phyloP scores from a whole-genome alignment of 2,888 invertebrate species.

The Psylliodes chrysocephalus region DNA sequence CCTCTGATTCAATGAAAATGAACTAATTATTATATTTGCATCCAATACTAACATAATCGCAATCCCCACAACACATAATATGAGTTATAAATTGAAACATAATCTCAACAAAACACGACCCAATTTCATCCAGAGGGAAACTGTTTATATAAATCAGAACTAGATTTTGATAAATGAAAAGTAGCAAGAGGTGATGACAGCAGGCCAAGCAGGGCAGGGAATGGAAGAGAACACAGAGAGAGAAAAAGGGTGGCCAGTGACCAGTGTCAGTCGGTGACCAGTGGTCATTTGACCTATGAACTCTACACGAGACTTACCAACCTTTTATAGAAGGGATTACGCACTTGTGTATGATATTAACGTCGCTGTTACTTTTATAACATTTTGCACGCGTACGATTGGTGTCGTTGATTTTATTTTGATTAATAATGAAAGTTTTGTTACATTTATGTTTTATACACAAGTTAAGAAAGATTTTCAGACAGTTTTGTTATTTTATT shows the following conservation, averaged over 20 bases:
- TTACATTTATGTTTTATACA: too few relatives aligned
- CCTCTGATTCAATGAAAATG: too few relatives aligned
- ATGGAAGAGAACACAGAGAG: slow-evolving; percentile 27
- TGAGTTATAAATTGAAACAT: slow-evolving; percentile 10
- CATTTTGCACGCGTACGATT: slow-evolving; percentile 33
- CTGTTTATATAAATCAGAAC: slow-evolving; percentile 30
- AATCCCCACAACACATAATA: too few relatives aligned
- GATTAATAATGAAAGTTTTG: too few relatives aligned
- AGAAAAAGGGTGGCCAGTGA: slow-evolving; percentile 38
- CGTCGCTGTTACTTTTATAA: slow-evolving; percentile 35
- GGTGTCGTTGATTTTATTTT: too few relatives aligned
- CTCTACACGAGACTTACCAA: slow-evolving; percentile 56
- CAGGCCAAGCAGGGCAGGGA: slow-evolving; percentile 7
- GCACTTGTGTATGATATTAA: slow-evolving; percentile 42
- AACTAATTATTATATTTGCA: too few relatives aligned
- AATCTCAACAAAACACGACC: slow-evolving; percentile 23
- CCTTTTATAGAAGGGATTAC: slow-evolving; percentile 59
- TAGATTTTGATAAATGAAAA: slow-evolving; percentile 38
- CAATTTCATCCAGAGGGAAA: slow-evolving; percentile 25
- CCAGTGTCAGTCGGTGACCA: slow-evolving; percentile 48
- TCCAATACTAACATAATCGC: too few relatives aligned
- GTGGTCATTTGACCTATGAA: slow-evolving; percentile 59
- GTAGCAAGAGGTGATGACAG: slow-evolving; percentile 33
- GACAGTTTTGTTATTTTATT: too few relatives aligned
- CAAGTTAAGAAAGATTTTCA: too few relatives aligned